These are phyloP conservation scores for Scaptomyza cyrtandrae DNA, from an alignment of 2,888 invertebrate genomes.

Conservation along the genomic window DNA sequence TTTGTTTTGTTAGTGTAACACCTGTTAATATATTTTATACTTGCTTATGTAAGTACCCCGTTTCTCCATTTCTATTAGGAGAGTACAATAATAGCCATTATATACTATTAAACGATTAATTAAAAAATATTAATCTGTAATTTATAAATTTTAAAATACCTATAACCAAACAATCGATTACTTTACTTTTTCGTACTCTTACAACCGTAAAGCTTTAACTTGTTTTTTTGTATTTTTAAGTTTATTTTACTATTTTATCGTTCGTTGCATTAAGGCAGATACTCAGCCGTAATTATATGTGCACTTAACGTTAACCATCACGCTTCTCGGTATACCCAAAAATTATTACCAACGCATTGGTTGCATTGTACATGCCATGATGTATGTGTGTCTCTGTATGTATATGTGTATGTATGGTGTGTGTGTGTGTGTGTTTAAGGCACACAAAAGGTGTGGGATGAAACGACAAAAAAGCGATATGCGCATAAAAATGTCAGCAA, in stretches of 20 bases:
- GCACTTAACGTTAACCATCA: conserved; percentile 24
- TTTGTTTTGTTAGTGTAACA: no score
- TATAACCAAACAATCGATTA: neutral
- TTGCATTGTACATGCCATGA: conserved; percentile 32
- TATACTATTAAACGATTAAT: no score
- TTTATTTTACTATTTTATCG: conserved; percentile 15
- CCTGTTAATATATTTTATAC: no score
- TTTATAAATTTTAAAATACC: no score
- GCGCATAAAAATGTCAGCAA: conserved; percentile 66
- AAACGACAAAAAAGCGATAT: conserved; percentile 76
- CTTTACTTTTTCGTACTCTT: neutral
- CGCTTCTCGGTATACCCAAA: conserved; percentile 36
- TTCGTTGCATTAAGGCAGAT: conserved; percentile 21
- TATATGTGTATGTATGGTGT: conserved; percentile 20
- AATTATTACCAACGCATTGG: conserved; percentile 46
- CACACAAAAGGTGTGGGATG: conserved; percentile 73
- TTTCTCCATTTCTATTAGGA: no score
- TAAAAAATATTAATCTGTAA: no score
- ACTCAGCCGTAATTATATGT: conserved; percentile 32
- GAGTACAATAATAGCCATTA: no score
- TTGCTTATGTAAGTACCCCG: no score
- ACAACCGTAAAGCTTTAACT: neutral
- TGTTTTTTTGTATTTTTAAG: conserved; percentile 10
- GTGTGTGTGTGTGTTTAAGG: conserved; percentile 21
- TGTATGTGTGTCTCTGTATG: conserved; percentile 7